A percentile compares a stretch with the other conserved stretches of the same genome.
phyloP scores from a whole-genome alignment of 64 coral and sea anemone species.

The Pocillopora verrucosa region DNA sequence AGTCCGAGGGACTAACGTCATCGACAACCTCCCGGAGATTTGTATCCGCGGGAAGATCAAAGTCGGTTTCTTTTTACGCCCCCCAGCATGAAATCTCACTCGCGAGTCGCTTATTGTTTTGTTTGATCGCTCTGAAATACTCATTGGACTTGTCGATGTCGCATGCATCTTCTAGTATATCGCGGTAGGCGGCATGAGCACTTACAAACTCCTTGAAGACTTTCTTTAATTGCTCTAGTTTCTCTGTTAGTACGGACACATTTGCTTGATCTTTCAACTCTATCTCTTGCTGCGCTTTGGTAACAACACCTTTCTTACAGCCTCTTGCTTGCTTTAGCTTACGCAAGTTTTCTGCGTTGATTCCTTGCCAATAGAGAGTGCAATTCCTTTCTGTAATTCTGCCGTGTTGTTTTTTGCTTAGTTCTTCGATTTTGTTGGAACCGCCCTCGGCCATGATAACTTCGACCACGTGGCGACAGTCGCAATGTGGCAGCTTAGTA shows the following conservation, averaged over 20 bases:
- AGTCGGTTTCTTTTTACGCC: not conserved
- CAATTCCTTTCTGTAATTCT: not conserved
- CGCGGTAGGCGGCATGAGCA: not conserved
- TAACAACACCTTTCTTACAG: not conserved
- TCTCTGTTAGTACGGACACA: not conserved
- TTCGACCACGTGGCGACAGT: no score
- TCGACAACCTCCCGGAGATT: no score
- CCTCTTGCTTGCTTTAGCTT: not conserved
- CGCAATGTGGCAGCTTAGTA: no score
- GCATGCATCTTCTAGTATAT: not conserved
- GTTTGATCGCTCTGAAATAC: not conserved
- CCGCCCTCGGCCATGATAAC: no score
- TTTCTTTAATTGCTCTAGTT: not conserved
- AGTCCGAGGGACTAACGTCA: slow-evolving; percentile 1
- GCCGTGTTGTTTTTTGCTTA: no score
- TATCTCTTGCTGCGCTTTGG: not conserved
- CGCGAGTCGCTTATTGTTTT: not conserved
- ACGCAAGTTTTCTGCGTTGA: not conserved
- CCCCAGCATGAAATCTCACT: not conserved
- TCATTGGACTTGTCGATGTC: slow-evolving; percentile 36
- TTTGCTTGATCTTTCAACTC: not conserved
- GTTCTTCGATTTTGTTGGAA: no score
- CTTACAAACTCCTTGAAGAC: not conserved
- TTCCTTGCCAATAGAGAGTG: not conserved
- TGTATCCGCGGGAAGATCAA: not conserved